Evolutionary conservation across 2,113 vertebrate genomes (phyloP), one percentile per base, ranked within the genome.

Genomic region (Centropristis striata): DNA sequence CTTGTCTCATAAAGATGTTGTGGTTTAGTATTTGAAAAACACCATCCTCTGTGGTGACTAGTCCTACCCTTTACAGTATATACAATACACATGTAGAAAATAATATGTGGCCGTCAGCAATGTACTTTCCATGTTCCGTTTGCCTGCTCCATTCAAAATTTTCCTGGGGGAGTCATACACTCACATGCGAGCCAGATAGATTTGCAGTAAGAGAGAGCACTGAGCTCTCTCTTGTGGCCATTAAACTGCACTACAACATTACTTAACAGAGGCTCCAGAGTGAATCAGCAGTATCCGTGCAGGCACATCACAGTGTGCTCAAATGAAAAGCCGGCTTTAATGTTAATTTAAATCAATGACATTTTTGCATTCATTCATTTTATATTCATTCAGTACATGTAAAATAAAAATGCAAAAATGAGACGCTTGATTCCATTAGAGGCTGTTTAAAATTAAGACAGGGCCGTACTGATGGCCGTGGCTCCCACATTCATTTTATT

Each of bases 171-270:
- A 86, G 68, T 20, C 60, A 39, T 13, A 61, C 21, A 49, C n/a
- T 63, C 47, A 55, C 10, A 60, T 11, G 21, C 3, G 23, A 7
- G 18, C 5, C 37, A 59, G 54, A 59, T 59, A 49, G 50, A 78
- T 68, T 68, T 71, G 64, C 57, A 82, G 57, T 23, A 71, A 75
- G 49, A 71, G 65, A 86, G 65, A 82, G 61, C 53, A 71, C 53
- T 46, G 81, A 79, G 91, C 90, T 80, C 92, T 85, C 91, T 93
- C 94, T 93, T 81, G 92, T 94, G 94, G 94, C 82, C 85, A 74
- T 72, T 88, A 53, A 80, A 44, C 64, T 66, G 59, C 75, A 94
- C 75, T 86, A 71, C 92, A 93, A 36, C 63, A 59, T 78, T 67
- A 83, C 59, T 87, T 86, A 80, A 87, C 80, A 77, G 77, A 82